Conservation (phyloP, 2,113 vertebrate species). For the Lagopus muta region DNA sequence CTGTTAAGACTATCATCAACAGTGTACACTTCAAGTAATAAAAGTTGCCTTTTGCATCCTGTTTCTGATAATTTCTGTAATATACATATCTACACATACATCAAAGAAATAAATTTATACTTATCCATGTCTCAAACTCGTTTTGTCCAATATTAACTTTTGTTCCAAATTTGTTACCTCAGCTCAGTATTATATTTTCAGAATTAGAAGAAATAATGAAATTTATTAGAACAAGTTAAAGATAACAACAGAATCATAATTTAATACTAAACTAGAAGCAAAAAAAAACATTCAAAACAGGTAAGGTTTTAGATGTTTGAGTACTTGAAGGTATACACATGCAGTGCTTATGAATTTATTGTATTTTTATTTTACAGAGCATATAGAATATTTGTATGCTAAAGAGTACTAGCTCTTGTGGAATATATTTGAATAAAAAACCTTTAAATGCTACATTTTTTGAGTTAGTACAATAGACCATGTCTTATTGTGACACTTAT, state of each 20-base stretch:
- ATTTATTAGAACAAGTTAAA: neutral
- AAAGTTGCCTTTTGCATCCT: neutral
- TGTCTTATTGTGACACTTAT: neutral
- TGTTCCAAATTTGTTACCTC: neutral
- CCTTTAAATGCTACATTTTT: neutral
- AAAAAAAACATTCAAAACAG: neutral
- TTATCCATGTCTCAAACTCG: neutral
- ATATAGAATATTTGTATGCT: neutral
- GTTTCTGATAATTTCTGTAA: slow-evolving; percentile 11
- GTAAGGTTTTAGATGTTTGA: neutral
- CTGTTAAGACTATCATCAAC: neutral
- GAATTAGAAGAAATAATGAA: neutral
- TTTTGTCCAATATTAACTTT: neutral
- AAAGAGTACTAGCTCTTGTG: neutral
- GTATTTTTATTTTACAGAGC: neutral
- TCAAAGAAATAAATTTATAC: neutral
- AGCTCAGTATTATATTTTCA: neutral
- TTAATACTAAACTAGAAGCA: neutral
- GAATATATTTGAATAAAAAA: neutral
- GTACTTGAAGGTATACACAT: neutral
- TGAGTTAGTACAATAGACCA: neutral
- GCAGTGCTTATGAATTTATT: neutral
- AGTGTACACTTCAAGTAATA: neutral
- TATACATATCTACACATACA: neutral
- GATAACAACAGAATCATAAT: neutral